Conservation (phyloP, 2,797 vertebrate species). For the Austrolebias charrua region DNA sequence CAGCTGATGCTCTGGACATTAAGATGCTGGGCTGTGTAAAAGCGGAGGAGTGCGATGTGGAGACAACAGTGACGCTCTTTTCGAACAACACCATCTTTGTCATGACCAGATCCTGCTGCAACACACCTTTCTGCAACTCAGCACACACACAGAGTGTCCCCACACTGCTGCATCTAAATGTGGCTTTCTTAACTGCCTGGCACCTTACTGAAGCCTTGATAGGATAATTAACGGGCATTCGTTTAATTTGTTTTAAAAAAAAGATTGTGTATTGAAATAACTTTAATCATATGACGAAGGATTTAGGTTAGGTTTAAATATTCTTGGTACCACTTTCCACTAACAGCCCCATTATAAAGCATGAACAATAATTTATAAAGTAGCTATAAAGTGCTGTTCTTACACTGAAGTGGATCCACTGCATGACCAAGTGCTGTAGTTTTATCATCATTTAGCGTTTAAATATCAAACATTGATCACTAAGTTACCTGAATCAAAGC, state of each 20-base stretch:
- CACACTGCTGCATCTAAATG: conserved; percentile 37
- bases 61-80: conserved; percentile 50
- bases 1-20: conserved; percentile 65
- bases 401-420: too few relatives aligned
- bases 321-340: too few relatives aligned
- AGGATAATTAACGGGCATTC: conserved; percentile 19
- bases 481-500: too few relatives aligned
- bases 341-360: too few relatives aligned
- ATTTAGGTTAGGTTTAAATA: conserved; percentile 4
- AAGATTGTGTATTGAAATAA: conserved; percentile 19
- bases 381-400: not conserved
- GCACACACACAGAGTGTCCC: conserved; percentile 22
- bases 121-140: conserved; percentile 72
- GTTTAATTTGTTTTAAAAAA: conserved; percentile 7
- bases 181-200: conserved; percentile 33
- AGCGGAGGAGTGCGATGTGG: conserved; percentile 58
- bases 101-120: conserved; percentile 75
- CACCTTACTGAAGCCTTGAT: conserved; percentile 26
- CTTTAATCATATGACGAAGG: conserved; percentile 24
- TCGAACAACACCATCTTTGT: conserved; percentile 60
- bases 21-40: conserved; percentile 70
- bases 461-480: too few relatives aligned
- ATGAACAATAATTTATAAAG: too few relatives aligned
- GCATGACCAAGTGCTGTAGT: too few relatives aligned
- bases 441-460: too few relatives aligned